Percentiles rank a stretch among this genome's conserved stretches.
These are phyloP conservation scores for Callithrix jacchus DNA, from an alignment of 2,113 vertebrate genomes.

Conservation along the genomic window DNA sequence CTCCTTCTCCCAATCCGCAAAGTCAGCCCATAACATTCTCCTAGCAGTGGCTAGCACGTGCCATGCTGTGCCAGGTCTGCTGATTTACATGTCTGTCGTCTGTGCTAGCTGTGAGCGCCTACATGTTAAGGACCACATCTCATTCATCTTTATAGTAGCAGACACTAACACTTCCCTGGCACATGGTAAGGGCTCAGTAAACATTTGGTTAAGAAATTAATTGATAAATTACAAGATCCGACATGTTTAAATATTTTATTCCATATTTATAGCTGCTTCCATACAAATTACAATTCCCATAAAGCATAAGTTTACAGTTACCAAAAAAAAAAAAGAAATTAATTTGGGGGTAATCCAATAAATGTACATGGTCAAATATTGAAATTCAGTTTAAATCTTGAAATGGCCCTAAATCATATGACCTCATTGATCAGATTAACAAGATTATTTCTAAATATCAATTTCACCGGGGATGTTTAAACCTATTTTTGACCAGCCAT, in stretches of 20 bases:
- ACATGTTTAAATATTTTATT: constrained; percentile 62
- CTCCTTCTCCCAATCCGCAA: background rate
- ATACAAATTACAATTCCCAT: constrained; percentile 44
- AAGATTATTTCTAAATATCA: constrained; percentile 46
- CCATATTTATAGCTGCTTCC: constrained; percentile 46
- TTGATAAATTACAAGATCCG: constrained; percentile 43
- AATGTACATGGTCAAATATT: constrained; percentile 31
- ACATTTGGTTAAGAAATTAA: constrained; percentile 54
- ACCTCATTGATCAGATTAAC: constrained; percentile 56
- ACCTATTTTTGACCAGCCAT: constrained; percentile 28
- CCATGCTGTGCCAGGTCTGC: background rate
- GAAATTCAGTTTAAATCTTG: constrained; percentile 62
- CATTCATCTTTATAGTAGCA: background rate
- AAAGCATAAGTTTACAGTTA: constrained; percentile 16
- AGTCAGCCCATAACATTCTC: background rate
- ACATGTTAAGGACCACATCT: background rate
- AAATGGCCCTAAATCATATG: constrained; percentile 55
- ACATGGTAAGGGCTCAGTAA: constrained; percentile 26
- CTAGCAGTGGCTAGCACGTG: background rate
- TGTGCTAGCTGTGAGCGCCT: background rate
- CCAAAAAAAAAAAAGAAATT: constrained; percentile 30
- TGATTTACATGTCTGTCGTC: background rate
- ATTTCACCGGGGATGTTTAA: constrained; percentile 29
- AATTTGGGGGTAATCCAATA: constrained; percentile 13
- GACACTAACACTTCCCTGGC: background rate